Evolutionary conservation across 2,888 invertebrate genomes (phyloP), one percentile per base, ranked within the genome.

Genomic region (Eucera pruinosa): DNA sequence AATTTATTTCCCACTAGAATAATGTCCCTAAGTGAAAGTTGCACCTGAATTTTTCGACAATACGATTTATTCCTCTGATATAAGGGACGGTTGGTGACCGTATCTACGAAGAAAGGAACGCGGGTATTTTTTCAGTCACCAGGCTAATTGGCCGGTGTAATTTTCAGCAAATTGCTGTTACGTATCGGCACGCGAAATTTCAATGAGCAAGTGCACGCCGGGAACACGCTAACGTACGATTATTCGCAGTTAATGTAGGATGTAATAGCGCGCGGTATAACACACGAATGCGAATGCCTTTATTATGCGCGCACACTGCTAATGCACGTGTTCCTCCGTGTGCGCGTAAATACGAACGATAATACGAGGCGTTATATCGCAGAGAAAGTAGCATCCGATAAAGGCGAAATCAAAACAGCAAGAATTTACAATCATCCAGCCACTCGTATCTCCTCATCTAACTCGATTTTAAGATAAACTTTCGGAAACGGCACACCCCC

Each of bases 321-420:
- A 64, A 64, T 78, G 67, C 82, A 80, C 74, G 74, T 74, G 80
- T 45, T 64, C 55, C 23, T 48, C 25, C 55, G 41, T 36, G 41
- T 36, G 50, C 54, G 36, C 47, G 65, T 61, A 68, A 82, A 81
- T 55, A 71, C 33, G 55, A 47, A 64, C 55, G 78, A 81, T 72
- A 79, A 81, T 69, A 67, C 64, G 52, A 81, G 55, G 52, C 77
- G 68, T 66, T 55, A 58, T 66, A 68, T 75, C 58, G 41, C 65
- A 20, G 54, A 62, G 68, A 75, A 78, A 75, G 65, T 71, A 48
- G 15, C 25, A 23, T n/a, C 55, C 33, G 48, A 47, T 23, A 50
- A 75, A 57, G 15, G 33, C 15, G 58, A 45, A 30, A 62, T 58
- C 43, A 9, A 30, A 47, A 23, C 9, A 23, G 13, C 13, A 18